These are phyloP conservation scores for Acromyrmex heyeri DNA, from an alignment of 1,140 invertebrate genomes.

Conservation along the genomic window DNA sequence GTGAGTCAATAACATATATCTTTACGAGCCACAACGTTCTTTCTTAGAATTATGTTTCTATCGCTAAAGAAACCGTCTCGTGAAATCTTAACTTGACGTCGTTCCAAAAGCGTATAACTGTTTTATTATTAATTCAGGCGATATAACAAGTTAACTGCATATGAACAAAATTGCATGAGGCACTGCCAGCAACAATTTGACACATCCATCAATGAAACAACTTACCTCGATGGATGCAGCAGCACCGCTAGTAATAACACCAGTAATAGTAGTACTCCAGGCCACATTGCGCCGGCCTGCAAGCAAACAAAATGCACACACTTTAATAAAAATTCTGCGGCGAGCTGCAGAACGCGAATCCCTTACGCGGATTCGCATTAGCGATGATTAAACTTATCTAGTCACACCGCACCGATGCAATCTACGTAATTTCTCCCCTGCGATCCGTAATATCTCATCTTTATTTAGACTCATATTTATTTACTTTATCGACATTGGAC, in stretches of 20 bases:
- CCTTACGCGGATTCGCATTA: constrained; percentile 28
- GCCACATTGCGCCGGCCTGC: constrained; percentile 86
- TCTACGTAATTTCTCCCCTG: constrained; percentile 21
- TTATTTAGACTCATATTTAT: constrained; percentile 20
- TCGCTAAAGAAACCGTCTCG: background rate
- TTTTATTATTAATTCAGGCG: constrained; percentile 28
- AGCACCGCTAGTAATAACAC: constrained; percentile 85
- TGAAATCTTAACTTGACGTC: background rate
- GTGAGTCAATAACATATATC: constrained; percentile 37
- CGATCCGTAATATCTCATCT: constrained; percentile 10
- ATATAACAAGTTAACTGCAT: background rate
- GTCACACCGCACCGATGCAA: background rate
- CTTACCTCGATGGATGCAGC: constrained; percentile 84
- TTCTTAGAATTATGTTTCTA: background rate
- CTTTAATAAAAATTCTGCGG: constrained; percentile 24
- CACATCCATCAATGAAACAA: constrained; percentile 28
- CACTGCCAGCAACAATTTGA: background rate
- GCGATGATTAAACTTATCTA: constrained; percentile 32
- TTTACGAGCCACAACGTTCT: constrained; percentile 18
- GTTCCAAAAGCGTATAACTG: background rate
- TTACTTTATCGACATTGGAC: background rate
- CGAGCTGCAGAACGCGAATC: background rate
- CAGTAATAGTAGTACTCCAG: constrained; percentile 85
- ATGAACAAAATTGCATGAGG: background rate
- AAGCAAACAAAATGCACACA: constrained; percentile 72